Percentiles rank a stretch among this genome's conserved stretches.
phyloP scores from a whole-genome alignment of 2,113 vertebrate genomes.

The Scomber colias region DNA sequence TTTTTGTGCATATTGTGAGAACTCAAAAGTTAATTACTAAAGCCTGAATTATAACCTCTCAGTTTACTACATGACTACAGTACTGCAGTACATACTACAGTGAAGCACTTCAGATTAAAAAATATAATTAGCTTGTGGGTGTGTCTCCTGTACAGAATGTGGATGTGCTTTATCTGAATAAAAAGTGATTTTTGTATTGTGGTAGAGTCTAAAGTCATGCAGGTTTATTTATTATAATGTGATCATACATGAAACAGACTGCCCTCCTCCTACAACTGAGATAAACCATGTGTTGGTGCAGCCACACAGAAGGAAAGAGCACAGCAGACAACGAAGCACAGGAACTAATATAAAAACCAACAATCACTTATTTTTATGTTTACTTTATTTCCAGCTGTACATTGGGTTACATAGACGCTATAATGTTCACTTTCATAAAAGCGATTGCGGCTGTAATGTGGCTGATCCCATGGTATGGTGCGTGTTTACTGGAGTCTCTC shows the following conservation, averaged over 20 bases:
- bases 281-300: conserved; percentile 31
- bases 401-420: not conserved
- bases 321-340: not conserved
- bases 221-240: conserved; percentile 52
- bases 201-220: not conserved
- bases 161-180: conserved; percentile 15
- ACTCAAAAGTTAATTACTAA: too few relatives aligned
- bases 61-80: not conserved
- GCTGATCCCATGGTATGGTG: not conserved
- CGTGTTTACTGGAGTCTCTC: conserved; percentile 12
- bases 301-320: not conserved
- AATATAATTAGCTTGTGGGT: conserved; percentile 22
- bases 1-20: too few relatives aligned
- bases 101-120: not conserved
- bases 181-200: conserved; percentile 9
- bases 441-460: not conserved
- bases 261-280: not conserved
- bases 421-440: conserved; percentile 16
- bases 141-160: not conserved
- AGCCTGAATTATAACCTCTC: not conserved
- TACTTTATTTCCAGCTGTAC: not conserved
- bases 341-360: not conserved
- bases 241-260: conserved; percentile 33
- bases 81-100: too few relatives aligned
- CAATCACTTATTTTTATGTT: conserved; percentile 8